Evolutionary conservation across 2,888 invertebrate species (phyloP).

Genomic region (Brachyopa scutellaris): DNA sequence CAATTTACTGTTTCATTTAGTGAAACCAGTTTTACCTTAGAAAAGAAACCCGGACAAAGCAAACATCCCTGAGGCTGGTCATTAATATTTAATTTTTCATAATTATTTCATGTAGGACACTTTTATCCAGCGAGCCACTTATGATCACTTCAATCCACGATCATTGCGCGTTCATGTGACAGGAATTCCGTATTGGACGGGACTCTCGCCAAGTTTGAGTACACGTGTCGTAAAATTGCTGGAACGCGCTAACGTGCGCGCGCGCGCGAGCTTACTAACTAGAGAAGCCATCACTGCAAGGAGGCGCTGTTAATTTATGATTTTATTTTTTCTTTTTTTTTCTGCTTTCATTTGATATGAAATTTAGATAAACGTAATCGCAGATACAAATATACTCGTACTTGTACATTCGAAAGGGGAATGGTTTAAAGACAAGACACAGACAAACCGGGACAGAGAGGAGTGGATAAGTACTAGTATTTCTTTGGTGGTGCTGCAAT

Average conservation of each 20-base stretch:
- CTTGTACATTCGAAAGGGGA: not conserved
- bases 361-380: slow-evolving; percentile 52
- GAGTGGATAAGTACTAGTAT: not conserved
- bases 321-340: slow-evolving; percentile 2
- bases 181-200: slow-evolving; percentile 64
- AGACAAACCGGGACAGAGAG: slow-evolving; percentile 1
- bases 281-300: slow-evolving; percentile 5
- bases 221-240: slow-evolving; percentile 69
- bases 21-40: slow-evolving; percentile 24
- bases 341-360: slow-evolving; percentile 37
- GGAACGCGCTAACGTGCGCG: slow-evolving; percentile 44
- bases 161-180: slow-evolving; percentile 56
- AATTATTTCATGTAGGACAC: slow-evolving; percentile 72
- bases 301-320: slow-evolving; percentile 40
- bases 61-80: slow-evolving; percentile 62
- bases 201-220: slow-evolving; percentile 17
- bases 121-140: slow-evolving; percentile 28
- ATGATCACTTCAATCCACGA: slow-evolving; percentile 61
- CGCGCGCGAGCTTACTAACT: not conserved
- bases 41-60: slow-evolving; percentile 56
- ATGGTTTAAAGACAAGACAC: no score
- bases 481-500: slow-evolving; percentile 34
- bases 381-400: slow-evolving; percentile 12
- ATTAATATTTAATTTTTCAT: slow-evolving; percentile 71
- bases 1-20: slow-evolving; percentile 44